phyloP scores from a whole-genome alignment of 2,113 vertebrate species.

The Calyptommatus sinebrachiatus region DNA sequence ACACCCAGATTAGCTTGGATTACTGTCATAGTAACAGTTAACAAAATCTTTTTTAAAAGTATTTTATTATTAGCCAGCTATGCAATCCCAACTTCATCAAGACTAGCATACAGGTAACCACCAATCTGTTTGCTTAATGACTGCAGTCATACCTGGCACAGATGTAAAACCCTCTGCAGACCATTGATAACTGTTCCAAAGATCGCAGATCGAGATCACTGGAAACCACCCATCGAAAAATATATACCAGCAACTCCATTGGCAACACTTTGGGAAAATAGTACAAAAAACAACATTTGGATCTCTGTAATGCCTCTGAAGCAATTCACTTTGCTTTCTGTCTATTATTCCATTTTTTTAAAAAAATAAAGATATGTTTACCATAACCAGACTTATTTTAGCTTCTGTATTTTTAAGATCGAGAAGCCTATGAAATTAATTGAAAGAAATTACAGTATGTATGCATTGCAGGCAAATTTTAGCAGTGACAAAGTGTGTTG shows the following conservation, averaged over 20 bases:
- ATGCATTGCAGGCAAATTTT: background rate
- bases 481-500: background rate
- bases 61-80: background rate
- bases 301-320: too few species aligned
- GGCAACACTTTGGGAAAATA: slow-evolving; percentile 79
- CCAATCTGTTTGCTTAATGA: background rate
- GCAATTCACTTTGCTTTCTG: too few species aligned
- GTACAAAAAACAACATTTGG: background rate
- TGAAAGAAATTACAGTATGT: background rate
- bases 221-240: slow-evolving; percentile 98
- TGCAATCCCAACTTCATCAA: background rate
- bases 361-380: too few species aligned
- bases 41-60: too few species aligned
- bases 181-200: slow-evolving; percentile 91
- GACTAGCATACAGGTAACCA: accelerated
- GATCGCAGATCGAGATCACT: slow-evolving; percentile 93
- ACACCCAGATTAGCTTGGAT: too few species aligned
- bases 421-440: slow-evolving; percentile 9
- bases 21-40: too few species aligned
- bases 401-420: background rate
- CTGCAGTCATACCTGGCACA: slow-evolving; percentile 86
- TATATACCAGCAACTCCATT: slow-evolving; percentile 94
- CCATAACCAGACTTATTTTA: background rate
- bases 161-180: slow-evolving; percentile 96
- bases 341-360: too few species aligned